These are phyloP conservation scores for Amia ocellicauda DNA, from an alignment of 2,113 vertebrate species.

Conservation along the genomic window DNA sequence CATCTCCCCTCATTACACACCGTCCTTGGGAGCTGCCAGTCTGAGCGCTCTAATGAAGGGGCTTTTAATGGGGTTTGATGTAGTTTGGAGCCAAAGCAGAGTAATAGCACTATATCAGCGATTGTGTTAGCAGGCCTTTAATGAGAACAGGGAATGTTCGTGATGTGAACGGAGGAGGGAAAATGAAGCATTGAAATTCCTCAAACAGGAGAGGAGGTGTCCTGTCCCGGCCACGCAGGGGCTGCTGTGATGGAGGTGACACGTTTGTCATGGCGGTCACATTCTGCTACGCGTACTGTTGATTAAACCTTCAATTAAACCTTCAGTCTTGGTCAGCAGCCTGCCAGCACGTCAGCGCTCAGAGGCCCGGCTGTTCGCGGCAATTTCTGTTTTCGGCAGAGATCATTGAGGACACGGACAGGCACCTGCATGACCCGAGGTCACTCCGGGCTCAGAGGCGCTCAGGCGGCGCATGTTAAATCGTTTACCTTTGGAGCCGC, in stretches of 20 bases:
- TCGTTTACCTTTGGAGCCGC: too few species aligned
- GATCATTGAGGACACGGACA: too few species aligned
- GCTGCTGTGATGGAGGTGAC: not conserved
- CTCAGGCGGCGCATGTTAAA: too few species aligned
- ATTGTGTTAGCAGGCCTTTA: slow-evolving; percentile 5
- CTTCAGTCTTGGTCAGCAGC: too few species aligned
- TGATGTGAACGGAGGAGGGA: not conserved
- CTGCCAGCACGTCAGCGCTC: too few species aligned
- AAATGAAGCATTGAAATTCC: not conserved
- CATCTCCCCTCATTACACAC: slow-evolving; percentile 2
- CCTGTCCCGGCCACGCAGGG: not conserved
- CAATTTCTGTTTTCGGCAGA: too few species aligned
- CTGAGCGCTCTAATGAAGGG: slow-evolving; percentile 4
- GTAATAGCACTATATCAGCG: not conserved
- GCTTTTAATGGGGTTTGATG: slow-evolving; percentile 4
- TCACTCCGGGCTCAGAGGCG: too few species aligned
- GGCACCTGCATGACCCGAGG: too few species aligned
- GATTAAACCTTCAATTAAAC: too few species aligned
- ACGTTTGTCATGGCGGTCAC: too few species aligned
- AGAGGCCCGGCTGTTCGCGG: too few species aligned
- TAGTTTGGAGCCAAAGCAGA: not conserved
- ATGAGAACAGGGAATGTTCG: not conserved
- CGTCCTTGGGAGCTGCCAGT: slow-evolving; percentile 4
- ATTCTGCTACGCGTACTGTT: too few species aligned
- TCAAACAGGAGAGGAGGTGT: not conserved